These are phyloP conservation scores for Dicycla oo DNA, from an alignment of 2,888 invertebrate genomes.

Conservation along the genomic window DNA sequence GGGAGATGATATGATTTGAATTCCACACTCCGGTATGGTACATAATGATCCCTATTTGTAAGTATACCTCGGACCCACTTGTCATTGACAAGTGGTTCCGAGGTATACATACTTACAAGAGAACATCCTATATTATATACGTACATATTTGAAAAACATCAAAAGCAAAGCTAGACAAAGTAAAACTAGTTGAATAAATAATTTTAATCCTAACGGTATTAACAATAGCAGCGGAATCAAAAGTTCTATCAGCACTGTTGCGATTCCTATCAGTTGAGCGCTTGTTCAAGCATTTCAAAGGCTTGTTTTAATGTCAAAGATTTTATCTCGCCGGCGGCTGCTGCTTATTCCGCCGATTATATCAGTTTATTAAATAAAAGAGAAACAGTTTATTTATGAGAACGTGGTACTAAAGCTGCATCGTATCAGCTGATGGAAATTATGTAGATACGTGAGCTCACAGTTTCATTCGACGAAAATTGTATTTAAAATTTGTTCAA, in stretches of 20 bases:
- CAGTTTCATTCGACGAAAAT: slow-evolving; percentile 34
- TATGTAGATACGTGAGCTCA: slow-evolving; percentile 28
- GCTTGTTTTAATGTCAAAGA: slow-evolving; percentile 71
- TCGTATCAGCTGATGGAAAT: slow-evolving; percentile 27
- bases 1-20: not conserved
- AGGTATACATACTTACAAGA: too few relatives aligned
- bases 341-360: slow-evolving; percentile 60
- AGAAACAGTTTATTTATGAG: slow-evolving; percentile 48
- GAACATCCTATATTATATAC: not conserved
- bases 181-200: slow-evolving; percentile 28
- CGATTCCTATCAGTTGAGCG: slow-evolving; percentile 74
- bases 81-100: not conserved
- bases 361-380: slow-evolving; percentile 66
- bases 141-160: not conserved
- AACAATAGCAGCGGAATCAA: slow-evolving; percentile 72
- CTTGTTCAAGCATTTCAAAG: slow-evolving; percentile 71
- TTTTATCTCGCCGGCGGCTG: slow-evolving; percentile 67
- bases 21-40: not conserved
- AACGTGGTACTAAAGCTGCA: slow-evolving; percentile 26
- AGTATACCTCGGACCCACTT: not conserved
- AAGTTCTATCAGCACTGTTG: slow-evolving; percentile 70
- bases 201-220: slow-evolving; percentile 30
- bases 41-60: not conserved
- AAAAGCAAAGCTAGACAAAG: slow-evolving; percentile 11
- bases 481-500: slow-evolving; percentile 40